Percentiles rank a stretch among this genome's conserved stretches.
Conservation (phyloP, 1,140 invertebrate genomes). For the Anthonomus grandis region DNA sequence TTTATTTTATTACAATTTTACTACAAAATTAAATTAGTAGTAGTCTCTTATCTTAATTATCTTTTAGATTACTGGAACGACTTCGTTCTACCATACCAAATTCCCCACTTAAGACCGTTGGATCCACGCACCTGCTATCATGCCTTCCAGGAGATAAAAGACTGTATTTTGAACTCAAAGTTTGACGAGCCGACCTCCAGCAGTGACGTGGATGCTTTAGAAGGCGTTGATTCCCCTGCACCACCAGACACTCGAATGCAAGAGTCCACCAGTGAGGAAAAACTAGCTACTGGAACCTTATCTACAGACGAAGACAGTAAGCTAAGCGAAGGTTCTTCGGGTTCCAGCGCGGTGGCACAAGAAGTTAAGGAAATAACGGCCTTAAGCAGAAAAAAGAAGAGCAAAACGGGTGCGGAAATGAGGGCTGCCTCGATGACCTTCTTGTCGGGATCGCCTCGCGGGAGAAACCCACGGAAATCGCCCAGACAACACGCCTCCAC, state of each 20-base stretch:
- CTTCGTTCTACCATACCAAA: conserved; percentile 74
- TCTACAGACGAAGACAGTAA: conserved; percentile 36
- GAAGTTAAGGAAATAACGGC: conserved; percentile 21
- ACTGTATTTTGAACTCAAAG: neutral
- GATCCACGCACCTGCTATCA: conserved; percentile 50
- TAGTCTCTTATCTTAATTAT: neutral
- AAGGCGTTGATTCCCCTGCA: neutral
- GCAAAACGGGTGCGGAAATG: conserved; percentile 32
- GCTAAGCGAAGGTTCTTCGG: conserved; percentile 25
- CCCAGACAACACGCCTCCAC: conserved; percentile 82
- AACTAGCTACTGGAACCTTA: conserved; percentile 3
- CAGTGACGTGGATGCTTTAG: neutral
- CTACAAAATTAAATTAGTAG: neutral
- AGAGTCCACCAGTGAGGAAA: neutral
- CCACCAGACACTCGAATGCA: neutral
- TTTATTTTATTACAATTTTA: neutral
- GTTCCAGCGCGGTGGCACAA: conserved; percentile 21
- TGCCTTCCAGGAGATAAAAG: conserved; percentile 35
- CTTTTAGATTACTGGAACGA: conserved; percentile 48
- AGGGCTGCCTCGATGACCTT: neutral
- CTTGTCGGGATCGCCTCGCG: conserved; percentile 36
- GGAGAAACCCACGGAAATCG: conserved; percentile 72
- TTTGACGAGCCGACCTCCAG: neutral
- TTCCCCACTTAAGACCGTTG: conserved; percentile 59
- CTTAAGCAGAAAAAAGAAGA: conserved; percentile 1